A percentile compares a stretch with the other conserved stretches of the same genome.
phyloP scores from a whole-genome alignment of 2,113 vertebrate genomes.

The Gallinago undulata region DNA sequence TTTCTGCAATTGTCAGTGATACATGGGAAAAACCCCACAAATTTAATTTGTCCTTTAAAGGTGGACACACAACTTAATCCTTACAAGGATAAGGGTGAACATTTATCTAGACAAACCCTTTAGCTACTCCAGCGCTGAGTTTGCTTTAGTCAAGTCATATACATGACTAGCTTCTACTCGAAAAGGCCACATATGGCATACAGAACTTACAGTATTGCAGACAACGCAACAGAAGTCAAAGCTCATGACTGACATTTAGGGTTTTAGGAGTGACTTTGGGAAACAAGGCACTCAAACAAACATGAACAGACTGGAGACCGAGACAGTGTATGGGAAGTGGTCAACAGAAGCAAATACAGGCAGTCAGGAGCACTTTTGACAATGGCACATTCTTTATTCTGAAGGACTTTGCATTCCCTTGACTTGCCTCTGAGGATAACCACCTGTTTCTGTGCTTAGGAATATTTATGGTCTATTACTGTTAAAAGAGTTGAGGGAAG shows the following conservation, averaged over 20 bases:
- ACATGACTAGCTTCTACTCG: background rate
- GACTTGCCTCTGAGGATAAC: background rate
- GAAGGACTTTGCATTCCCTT: background rate
- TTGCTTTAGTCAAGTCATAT: background rate
- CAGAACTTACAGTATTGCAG: background rate
- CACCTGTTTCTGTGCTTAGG: background rate
- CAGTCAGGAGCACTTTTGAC: background rate
- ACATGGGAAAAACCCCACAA: background rate
- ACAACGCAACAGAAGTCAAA: background rate
- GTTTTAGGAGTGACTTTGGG: background rate
- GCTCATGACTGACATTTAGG: background rate
- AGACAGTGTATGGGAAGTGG: background rate
- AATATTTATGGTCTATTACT: background rate
- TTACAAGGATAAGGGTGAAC: background rate
- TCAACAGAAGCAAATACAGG: background rate
- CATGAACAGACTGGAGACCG: rapidly evolving
- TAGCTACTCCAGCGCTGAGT: background rate
- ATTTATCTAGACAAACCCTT: background rate
- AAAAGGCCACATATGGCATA: rapidly evolving
- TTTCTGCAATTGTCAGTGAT: background rate
- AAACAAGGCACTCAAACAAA: background rate
- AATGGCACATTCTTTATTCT: background rate
- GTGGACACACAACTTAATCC: background rate
- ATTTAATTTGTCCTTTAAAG: background rate
- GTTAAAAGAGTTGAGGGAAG: background rate